Percentiles rank a stretch among this genome's conserved stretches.
phyloP scores from a whole-genome alignment of 2,113 vertebrate species.

The Pelecanoides urinatrix region DNA sequence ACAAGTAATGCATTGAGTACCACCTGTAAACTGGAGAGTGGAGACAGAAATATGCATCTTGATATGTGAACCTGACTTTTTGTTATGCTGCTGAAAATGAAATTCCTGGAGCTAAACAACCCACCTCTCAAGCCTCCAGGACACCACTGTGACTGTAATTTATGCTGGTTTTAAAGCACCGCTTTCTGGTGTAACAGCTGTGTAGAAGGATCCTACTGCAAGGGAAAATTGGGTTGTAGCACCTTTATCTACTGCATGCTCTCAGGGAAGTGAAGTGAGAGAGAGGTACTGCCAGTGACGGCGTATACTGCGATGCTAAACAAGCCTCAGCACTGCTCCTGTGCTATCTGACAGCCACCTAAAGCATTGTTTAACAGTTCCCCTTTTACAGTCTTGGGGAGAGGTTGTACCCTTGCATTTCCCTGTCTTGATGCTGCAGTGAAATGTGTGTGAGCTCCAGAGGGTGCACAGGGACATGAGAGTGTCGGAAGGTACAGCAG shows the following conservation, averaged over 20 bases:
- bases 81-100: background rate
- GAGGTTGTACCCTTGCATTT: background rate
- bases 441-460: rapidly evolving
- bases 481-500: background rate
- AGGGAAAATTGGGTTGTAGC: background rate
- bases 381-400: background rate
- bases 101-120: background rate
- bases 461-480: background rate
- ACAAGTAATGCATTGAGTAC: background rate
- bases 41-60: background rate
- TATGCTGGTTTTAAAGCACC: background rate
- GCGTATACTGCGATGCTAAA: rapidly evolving
- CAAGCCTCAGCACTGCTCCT: background rate
- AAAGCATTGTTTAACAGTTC: background rate
- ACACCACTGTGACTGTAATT: background rate
- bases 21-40: background rate
- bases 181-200: background rate
- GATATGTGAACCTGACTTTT: background rate
- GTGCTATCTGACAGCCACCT: background rate
- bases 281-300: rapidly evolving
- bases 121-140: background rate
- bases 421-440: background rate
- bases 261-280: background rate
- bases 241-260: background rate
- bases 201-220: background rate